Percentiles rank a stretch among this genome's conserved stretches.
Evolutionary conservation across 2,888 invertebrate species (phyloP).

Genomic region (Aphodius granarius): DNA sequence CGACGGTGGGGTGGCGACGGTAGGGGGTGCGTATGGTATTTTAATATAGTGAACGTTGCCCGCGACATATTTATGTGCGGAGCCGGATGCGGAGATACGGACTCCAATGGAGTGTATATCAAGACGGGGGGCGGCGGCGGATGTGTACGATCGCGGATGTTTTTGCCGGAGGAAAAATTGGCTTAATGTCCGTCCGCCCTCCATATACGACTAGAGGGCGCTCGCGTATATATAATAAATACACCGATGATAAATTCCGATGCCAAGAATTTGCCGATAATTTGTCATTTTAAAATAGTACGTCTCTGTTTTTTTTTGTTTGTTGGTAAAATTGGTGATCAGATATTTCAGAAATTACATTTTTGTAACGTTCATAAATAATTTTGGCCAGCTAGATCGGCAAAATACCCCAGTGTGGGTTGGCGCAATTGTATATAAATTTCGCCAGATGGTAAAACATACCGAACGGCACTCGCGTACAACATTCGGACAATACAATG

Average conservation of each 20-base stretch:
- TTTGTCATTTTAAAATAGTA: conserved; percentile 1
- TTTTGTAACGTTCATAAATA: too few species aligned
- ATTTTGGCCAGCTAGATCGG: too few species aligned
- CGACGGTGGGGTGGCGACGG: too few species aligned
- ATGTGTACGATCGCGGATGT: conserved; percentile 7
- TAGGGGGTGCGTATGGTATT: conserved; percentile 12
- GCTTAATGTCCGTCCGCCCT: neutral
- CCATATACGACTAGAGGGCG: neutral
- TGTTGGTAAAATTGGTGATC: too few species aligned
- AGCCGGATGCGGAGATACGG: neutral
- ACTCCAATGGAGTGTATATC: conserved; percentile 5
- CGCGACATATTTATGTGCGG: conserved; percentile 13
- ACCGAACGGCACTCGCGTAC: neutral
- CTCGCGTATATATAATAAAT: neutral
- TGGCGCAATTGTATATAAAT: neutral
- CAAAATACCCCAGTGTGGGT: neutral
- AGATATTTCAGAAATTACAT: too few species aligned
- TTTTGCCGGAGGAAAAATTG: conserved; percentile 8
- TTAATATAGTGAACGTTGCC: conserved; percentile 5
- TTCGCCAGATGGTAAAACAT: neutral
- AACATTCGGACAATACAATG: neutral
- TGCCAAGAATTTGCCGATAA: neutral
- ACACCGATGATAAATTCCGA: neutral
- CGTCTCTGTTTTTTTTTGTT: neutral
- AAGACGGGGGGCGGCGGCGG: conserved; percentile 4